Percentiles rank a stretch among this genome's conserved stretches.
Evolutionary conservation across 2,888 invertebrate species (phyloP).

Genomic region (Sarcophaga carnaria): DNA sequence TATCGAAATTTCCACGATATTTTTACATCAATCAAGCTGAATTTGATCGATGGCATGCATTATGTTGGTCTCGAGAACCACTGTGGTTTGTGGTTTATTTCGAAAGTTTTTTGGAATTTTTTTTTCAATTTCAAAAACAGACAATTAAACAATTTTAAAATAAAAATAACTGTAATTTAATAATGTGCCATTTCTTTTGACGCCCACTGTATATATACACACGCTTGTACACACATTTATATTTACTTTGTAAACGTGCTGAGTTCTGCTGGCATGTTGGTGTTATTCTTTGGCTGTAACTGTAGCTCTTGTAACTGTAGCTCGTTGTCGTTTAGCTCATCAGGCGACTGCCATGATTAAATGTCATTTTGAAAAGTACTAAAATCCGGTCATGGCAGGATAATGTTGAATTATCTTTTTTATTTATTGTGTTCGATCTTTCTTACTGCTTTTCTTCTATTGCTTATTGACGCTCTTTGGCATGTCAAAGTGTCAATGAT

Average conservation of each 20-base stretch:
- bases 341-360: conserved; percentile 80
- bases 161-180: too few relatives aligned
- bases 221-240: neutral
- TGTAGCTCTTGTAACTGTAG: neutral
- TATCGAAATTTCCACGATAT: too few relatives aligned
- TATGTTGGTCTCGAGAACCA: too few relatives aligned
- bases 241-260: conserved; percentile 47
- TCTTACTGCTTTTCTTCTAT: conserved; percentile 36
- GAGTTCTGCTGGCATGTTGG: conserved; percentile 75
- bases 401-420: conserved; percentile 22
- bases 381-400: conserved; percentile 79
- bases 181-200: too few relatives aligned
- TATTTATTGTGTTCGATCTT: conserved; percentile 41
- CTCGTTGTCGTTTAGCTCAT: conserved; percentile 49
- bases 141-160: too few relatives aligned
- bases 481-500: conserved; percentile 81
- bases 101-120: too few relatives aligned
- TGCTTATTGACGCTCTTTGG: conserved; percentile 56
- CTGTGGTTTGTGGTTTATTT: too few relatives aligned
- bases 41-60: too few relatives aligned
- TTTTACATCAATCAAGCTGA: too few relatives aligned
- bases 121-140: too few relatives aligned
- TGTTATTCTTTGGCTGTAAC: conserved; percentile 48
- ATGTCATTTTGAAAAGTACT: conserved; percentile 81
- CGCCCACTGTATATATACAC: too few relatives aligned